phyloP scores from a whole-genome alignment of 2,888 invertebrate species.

The Nipponacmea schrenckii region DNA sequence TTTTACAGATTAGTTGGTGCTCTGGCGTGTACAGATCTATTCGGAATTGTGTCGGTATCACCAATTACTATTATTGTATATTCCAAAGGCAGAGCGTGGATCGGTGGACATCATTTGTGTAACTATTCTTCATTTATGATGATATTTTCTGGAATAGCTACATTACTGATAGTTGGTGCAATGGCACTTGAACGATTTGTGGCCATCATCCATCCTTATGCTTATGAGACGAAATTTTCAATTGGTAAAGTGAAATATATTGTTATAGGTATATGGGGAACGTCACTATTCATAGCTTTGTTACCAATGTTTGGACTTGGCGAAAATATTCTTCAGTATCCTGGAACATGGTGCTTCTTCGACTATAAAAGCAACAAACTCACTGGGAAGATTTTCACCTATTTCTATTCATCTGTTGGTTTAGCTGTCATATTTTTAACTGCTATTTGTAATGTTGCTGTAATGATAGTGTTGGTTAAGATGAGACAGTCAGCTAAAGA shows the following conservation, averaged over 20 bases:
- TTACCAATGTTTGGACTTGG: constrained; percentile 64
- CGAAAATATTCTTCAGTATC: constrained; percentile 61
- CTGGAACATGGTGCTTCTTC: constrained; percentile 67
- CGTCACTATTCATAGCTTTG: constrained; percentile 50
- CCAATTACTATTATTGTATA: constrained; percentile 50
- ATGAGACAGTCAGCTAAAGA: constrained; percentile 44
- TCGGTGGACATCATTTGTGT: constrained; percentile 57
- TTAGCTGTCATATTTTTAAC: constrained; percentile 53
- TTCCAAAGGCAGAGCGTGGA: constrained; percentile 46
- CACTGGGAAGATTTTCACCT: constrained; percentile 53
- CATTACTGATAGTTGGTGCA: constrained; percentile 61
- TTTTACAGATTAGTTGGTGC: constrained; percentile 64
- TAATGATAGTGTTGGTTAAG: constrained; percentile 48
- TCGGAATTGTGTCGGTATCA: constrained; percentile 60
- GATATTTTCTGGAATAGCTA: constrained; percentile 59
- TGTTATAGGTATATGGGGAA: constrained; percentile 46
- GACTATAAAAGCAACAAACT: constrained; percentile 54
- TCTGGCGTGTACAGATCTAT: constrained; percentile 61
- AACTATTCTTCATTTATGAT: constrained; percentile 63
- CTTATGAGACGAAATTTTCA: constrained; percentile 53
- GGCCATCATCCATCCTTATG: constrained; percentile 57
- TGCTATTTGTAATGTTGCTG: constrained; percentile 50
- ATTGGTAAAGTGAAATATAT: constrained; percentile 42
- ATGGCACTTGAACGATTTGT: constrained; percentile 65
- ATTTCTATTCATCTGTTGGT: constrained; percentile 57